These are phyloP conservation scores for Paraplagusia blochii DNA, from an alignment of 2,113 vertebrate genomes.

Conservation along the genomic window DNA sequence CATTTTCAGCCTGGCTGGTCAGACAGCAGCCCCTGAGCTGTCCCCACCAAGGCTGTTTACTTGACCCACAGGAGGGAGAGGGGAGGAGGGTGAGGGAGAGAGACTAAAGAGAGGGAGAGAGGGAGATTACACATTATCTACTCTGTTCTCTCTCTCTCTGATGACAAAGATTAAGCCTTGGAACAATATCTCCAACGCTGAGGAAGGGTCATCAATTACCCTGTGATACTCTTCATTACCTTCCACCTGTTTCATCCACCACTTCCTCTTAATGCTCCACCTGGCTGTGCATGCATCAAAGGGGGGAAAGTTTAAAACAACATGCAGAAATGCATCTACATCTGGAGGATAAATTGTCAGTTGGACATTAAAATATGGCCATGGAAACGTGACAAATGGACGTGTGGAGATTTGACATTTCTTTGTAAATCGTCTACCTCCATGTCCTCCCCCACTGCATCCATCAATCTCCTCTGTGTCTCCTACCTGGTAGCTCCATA, in stretches of 20 bases:
- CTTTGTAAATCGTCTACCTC: no score
- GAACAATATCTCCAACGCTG: constrained; percentile 63
- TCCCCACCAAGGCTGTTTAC: constrained; percentile 76
- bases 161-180: constrained; percentile 70
- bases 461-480: no score
- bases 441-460: no score
- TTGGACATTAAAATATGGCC: not conserved
- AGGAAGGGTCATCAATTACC: constrained; percentile 71
- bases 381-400: no score
- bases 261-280: constrained; percentile 29
- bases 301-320: constrained; percentile 29
- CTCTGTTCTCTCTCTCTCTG: constrained; percentile 45
- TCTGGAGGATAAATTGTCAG: not conserved
- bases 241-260: constrained; percentile 66
- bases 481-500: no score
- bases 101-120: constrained; percentile 57
- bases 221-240: constrained; percentile 69
- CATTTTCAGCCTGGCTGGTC: constrained; percentile 82
- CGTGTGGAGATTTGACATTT: no score
- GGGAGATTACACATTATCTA: constrained; percentile 67
- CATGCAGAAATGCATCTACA: constrained; percentile 13
- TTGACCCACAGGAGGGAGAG: constrained; percentile 76
- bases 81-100: constrained; percentile 61
- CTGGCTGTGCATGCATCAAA: constrained; percentile 11
- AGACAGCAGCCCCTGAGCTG: constrained; percentile 77